Evolutionary conservation across 2,797 vertebrate species (phyloP), one percentile per base, ranked within the genome.

Genomic region (Liasis olivaceus): DNA sequence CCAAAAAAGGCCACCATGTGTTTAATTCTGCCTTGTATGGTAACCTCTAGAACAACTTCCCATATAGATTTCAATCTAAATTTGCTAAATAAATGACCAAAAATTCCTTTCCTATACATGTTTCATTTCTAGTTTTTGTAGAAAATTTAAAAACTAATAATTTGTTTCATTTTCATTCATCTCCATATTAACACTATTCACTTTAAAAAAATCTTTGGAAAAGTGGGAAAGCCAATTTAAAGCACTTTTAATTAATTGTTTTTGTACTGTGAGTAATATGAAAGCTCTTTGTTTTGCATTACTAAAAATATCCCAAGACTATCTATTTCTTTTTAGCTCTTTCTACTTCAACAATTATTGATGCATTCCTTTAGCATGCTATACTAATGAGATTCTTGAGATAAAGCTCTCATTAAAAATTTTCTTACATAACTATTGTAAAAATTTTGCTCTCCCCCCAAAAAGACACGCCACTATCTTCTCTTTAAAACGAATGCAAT

Each of bases 201-300:
- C 20, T 77, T 60, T 12, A 7, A 88, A 87, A 88, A 58, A 7
- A 28, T 88, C 14, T 60, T 51, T 88, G 42, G 56, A 77, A 91
- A 28, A 22, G 66, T 81, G 58, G 28, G 20, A 54, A 77, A 88
- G 58, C 64, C 66, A 91, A 77, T 88, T 88, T 91, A 62, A 77
- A 88, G 15, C 31, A 51, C 31, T 81, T 36, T 88, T 91, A 91
- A 91, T 88, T 91, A 91, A 62, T 88, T 91, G 58, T 91, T 91
- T 88, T 13, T 91, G 6, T 77, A 62, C 26, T 88, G 64, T 51
- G 42, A 81, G 77, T 87, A 62, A 91, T 77, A 62, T 88, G 86
- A 91, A 91, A 26, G 42, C 58, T 77, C 60, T 62, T 81, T 88
- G 58, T 77, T 88, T 88, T 91, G 58, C 20, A 62, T 62, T 91